These are phyloP conservation scores for Coecobrya sp. DNA, from an alignment of 2,888 invertebrate genomes.

Conservation along the genomic window DNA sequence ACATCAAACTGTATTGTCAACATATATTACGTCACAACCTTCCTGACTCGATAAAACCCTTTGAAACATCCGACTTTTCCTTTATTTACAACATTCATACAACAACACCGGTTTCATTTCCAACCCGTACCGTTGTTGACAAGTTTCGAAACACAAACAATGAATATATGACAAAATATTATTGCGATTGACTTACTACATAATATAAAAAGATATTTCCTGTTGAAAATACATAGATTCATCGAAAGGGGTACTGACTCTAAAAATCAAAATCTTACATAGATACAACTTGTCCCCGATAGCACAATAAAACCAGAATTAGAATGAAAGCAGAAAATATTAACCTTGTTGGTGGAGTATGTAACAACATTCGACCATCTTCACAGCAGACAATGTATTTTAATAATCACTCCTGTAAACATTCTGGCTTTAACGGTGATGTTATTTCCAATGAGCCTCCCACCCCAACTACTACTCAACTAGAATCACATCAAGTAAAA, in stretches of 20 bases:
- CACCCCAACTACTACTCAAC: not conserved
- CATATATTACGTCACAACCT: not conserved
- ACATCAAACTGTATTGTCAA: not conserved
- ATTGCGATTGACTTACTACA: no score
- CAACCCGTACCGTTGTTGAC: not conserved
- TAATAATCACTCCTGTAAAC: slow-evolving; percentile 25
- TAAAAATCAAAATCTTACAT: not conserved
- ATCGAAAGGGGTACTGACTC: no score
- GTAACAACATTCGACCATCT: not conserved
- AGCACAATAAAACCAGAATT: not conserved
- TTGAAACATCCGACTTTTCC: no score
- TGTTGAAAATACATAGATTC: no score
- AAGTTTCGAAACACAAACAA: not conserved
- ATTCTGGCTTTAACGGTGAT: not conserved
- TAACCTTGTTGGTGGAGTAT: not conserved
- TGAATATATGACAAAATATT: not conserved
- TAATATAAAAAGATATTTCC: no score
- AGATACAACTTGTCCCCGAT: not conserved
- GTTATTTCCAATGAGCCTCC: not conserved
- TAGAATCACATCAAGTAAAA: slow-evolving; percentile 4
- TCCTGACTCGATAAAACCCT: not conserved
- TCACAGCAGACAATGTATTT: not conserved
- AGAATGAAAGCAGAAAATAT: slow-evolving; percentile 25
- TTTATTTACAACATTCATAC: no score
- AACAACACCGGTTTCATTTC: not conserved